Percentiles rank a stretch among this genome's conserved stretches.
These are phyloP conservation scores for Acridotheres tristis DNA, from an alignment of 2,797 vertebrate genomes.

Conservation along the genomic window DNA sequence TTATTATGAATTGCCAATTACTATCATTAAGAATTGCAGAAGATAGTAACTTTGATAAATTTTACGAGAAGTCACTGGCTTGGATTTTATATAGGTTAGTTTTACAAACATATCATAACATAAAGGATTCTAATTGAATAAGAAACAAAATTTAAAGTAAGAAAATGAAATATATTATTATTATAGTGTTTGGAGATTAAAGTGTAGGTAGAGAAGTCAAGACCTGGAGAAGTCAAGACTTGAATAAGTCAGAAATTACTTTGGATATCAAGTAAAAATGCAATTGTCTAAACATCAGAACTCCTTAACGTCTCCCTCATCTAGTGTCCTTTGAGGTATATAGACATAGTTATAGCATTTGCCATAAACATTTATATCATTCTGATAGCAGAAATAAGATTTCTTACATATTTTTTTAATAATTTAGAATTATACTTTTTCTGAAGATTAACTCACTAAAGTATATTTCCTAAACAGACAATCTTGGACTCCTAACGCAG, in stretches of 20 bases:
- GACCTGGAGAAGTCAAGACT: not conserved
- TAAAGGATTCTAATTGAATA: not conserved
- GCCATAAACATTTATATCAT: not conserved
- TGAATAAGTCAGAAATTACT: not conserved
- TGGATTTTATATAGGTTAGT: not conserved
- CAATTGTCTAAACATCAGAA: not conserved
- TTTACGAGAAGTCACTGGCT: not conserved
- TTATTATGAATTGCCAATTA: not conserved
- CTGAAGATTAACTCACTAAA: not conserved
- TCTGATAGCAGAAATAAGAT: not conserved
- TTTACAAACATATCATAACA: not conserved
- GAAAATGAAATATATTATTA: not conserved
- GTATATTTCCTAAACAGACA: slow-evolving; percentile 50
- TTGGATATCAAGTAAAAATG: not conserved
- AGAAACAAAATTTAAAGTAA: not conserved
- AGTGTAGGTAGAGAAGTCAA: not conserved
- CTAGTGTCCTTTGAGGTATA: not conserved
- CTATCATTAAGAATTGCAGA: not conserved
- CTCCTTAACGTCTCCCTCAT: not conserved
- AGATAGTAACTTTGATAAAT: not conserved
- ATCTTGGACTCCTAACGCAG: not conserved
- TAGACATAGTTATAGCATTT: not conserved
- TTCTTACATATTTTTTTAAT: not conserved
- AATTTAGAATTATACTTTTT: not conserved
- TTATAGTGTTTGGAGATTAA: not conserved